Evolutionary conservation across 1,140 invertebrate genomes (phyloP), one percentile per base, ranked within the genome.

Genomic region (Ditylenchus dipsaci): DNA sequence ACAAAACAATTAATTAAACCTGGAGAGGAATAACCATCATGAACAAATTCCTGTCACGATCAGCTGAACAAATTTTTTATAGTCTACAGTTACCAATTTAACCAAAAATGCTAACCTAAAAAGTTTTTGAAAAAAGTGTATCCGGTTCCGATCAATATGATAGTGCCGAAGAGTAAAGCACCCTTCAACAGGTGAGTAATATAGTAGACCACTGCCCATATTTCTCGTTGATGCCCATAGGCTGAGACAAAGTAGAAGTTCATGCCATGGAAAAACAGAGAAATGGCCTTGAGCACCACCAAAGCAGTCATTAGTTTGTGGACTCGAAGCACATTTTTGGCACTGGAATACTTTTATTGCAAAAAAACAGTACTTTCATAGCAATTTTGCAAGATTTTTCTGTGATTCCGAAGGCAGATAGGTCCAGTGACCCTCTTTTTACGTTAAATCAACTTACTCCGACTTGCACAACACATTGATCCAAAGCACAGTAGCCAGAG

Each of bases 101-200:
- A 11, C 98, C 86, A 13, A 97, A 89, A 75, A 99, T 91, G 93
- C 95, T 8, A 5, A 21, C 38, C 43, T 8, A 98, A 85, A 72
- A 97, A 92, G 79, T 97, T 92, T 83, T 98, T 99, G 62, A 98
- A 93, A 81, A 97, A 97, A 29, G 93, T 93, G 92, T 95, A 98
- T 0, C 95, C 95, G 33, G 95, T 95, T 42, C 95, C 95, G 73
- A 99, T 92, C 11, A 98, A 86, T 11, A 97, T 89, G 74, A 99
- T 91, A 0, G 93, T 95, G 47, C 95, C 92, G 82, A 98, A 97
- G 45, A 99, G 85, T 21, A 98, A 88, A 0, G 93, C 91, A 45
- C 93, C 93, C 86, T 93, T 92, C 47, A 95, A 86, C 72, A 88
- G 90, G 81, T 62, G 76, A 74, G 45, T 42, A 69, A 43, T 53